A percentile compares a stretch with the other conserved stretches of the same genome.
Conservation (phyloP, 2,888 invertebrate species). For the Schrankia costaestrigalis region DNA sequence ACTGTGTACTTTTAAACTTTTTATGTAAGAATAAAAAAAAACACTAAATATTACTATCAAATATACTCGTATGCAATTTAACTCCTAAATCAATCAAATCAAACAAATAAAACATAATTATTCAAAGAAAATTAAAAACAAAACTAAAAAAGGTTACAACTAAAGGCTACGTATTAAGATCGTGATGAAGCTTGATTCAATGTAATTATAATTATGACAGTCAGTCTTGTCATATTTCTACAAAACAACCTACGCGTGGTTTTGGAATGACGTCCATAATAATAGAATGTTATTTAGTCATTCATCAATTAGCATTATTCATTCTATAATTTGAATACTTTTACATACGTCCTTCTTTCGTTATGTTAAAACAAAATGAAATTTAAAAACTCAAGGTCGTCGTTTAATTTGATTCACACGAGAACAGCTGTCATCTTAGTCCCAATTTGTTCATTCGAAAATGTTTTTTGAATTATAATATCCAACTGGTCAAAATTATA, state of each 20-base stretch:
- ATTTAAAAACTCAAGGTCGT: conserved; percentile 39
- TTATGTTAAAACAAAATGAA: conserved; percentile 20
- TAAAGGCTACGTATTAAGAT: conserved; percentile 6
- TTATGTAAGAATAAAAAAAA: no score
- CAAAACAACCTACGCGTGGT: conserved; percentile 6
- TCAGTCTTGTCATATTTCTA: conserved; percentile 3
- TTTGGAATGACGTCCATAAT: conserved; percentile 9
- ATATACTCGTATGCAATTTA: no score
- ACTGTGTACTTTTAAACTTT: no score
- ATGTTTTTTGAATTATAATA: no score
- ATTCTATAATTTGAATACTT: conserved; percentile 16
- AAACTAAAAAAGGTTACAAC: conserved; percentile 3
- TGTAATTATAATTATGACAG: conserved; percentile 11
- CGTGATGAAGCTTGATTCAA: conserved; percentile 19
- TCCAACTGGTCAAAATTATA: no score
- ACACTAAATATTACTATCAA: no score
- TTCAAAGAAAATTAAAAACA: conserved; percentile 1
- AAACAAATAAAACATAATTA: neutral
- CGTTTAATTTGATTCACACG: conserved; percentile 34
- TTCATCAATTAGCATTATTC: conserved; percentile 16
- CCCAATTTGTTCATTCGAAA: no score
- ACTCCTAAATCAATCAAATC: neutral
- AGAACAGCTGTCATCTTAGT: conserved; percentile 38
- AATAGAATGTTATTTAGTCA: conserved; percentile 16
- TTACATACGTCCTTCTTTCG: conserved; percentile 25